phyloP scores from a whole-genome alignment of 92 coral and sea anemone species.

The Nematostella vectensis region DNA sequence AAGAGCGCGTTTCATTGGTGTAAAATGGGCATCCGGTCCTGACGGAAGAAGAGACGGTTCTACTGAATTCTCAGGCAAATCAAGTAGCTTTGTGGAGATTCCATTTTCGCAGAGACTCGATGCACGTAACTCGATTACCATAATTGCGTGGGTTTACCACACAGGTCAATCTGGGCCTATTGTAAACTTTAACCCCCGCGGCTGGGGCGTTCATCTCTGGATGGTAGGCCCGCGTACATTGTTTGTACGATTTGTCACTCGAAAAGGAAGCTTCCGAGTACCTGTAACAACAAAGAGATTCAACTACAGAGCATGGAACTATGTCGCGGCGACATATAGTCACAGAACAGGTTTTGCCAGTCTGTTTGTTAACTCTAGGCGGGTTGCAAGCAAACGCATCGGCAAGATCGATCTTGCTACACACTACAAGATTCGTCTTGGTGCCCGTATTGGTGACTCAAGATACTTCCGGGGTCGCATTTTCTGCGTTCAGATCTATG shows the following conservation, averaged over 20 bases:
- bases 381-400: conserved; percentile 13
- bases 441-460: conserved; percentile 31
- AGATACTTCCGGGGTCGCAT: conserved; percentile 44
- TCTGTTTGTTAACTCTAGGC: conserved; percentile 27
- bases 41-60: conserved; percentile 59
- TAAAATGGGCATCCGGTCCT: conserved; percentile 54
- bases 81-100: conserved; percentile 55
- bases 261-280: conserved; percentile 21
- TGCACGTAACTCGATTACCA: conserved; percentile 59
- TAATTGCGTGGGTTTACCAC: conserved; percentile 55
- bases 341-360: conserved; percentile 38
- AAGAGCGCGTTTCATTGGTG: conserved; percentile 31
- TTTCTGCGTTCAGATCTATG: conserved; percentile 29
- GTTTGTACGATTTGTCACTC: conserved; percentile 53
- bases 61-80: conserved; percentile 47
- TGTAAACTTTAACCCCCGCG: conserved; percentile 35
- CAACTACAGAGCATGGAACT: conserved; percentile 42
- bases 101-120: conserved; percentile 67
- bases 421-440: conserved; percentile 50
- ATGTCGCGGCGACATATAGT: conserved; percentile 35
- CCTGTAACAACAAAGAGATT: conserved; percentile 32
- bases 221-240: conserved; percentile 37
- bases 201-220: conserved; percentile 61
- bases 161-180: conserved; percentile 61
- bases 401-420: conserved; percentile 49